Base-by-base conservation (phyloP, 2,888 invertebrate genomes). In the Argyra leucocephala region DNA sequence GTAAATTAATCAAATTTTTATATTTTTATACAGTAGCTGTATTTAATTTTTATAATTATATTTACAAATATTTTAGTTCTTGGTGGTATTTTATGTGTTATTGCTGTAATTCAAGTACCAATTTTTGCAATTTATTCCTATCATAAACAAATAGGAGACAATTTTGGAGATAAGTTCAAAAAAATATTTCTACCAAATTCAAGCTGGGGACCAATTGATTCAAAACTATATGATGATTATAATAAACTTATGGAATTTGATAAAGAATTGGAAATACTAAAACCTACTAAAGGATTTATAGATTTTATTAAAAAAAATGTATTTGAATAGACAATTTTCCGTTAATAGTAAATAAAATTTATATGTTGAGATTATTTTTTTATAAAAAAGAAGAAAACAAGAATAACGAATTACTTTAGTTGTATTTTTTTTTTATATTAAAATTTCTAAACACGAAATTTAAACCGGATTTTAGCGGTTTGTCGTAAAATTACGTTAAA, bases 151-250 rank as follows among this genome's bases (percentile, higher is more conserved):
- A 74, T 77, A 0, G 77, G 76, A 9, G 63, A 66, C 6, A 72
- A 72, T 15, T 66, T 75, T 61, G 66, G 69, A 10, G 76, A 76
- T 63, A 81, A 80, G 71, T 68, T 82, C 1, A 68, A 71, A 1
- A 76, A 76, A 21, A 76, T 83, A 0, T 81, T 85, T 65, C 76
- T 76, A 12, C 82, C 84, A 2, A 81, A 76, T 4, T 75, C 78
- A n/a, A 77, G 81, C 48, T 86, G 86, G 86, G 85, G 85, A 21
- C 86, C 86, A 0, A 74, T 74, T 15, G 82, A 84, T 71, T 76
- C 80, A 0, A 73, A 78, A 57, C 74, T 78, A 4, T 78, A 81
- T 59, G 82, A 82, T 66, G 81, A 83, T 69, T 86, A 85, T 81
- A 76, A 78, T 31, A 82, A 82, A 68, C 78, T 78, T 64, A 77